These are phyloP conservation scores for Phaethon lepturus DNA, from an alignment of 2,113 vertebrate species.

Conservation along the genomic window DNA sequence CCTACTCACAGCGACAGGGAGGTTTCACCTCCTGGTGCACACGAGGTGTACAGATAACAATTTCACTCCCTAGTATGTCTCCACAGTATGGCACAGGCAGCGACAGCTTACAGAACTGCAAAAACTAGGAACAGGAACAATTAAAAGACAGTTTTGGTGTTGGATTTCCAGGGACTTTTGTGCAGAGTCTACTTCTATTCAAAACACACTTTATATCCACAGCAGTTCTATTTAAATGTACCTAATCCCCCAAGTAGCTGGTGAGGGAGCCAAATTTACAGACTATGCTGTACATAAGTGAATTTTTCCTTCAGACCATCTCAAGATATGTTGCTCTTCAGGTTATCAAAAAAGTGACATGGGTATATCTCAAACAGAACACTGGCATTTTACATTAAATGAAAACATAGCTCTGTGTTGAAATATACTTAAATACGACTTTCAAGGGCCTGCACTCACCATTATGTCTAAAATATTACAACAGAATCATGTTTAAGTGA, in stretches of 20 bases:
- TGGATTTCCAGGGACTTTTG: not conserved
- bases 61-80: not conserved
- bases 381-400: not conserved
- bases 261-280: not conserved
- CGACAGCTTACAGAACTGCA: not conserved
- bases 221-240: not conserved
- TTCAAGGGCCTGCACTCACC: not conserved
- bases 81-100: not conserved
- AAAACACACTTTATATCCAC: not conserved
- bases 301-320: not conserved
- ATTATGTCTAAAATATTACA: not conserved
- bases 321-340: not conserved
- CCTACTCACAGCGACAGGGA: not conserved
- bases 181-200: not conserved
- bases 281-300: not conserved
- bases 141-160: accelerated
- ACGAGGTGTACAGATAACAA: accelerated
- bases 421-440: not conserved
- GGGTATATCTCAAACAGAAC: not conserved
- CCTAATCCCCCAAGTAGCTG: not conserved
- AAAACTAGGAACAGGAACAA: not conserved
- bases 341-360: not conserved
- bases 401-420: not conserved
- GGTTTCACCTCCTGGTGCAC: not conserved
- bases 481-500: not conserved